phyloP scores from a whole-genome alignment of 2,113 vertebrate genomes.

The Hirundichthys speculiger region DNA sequence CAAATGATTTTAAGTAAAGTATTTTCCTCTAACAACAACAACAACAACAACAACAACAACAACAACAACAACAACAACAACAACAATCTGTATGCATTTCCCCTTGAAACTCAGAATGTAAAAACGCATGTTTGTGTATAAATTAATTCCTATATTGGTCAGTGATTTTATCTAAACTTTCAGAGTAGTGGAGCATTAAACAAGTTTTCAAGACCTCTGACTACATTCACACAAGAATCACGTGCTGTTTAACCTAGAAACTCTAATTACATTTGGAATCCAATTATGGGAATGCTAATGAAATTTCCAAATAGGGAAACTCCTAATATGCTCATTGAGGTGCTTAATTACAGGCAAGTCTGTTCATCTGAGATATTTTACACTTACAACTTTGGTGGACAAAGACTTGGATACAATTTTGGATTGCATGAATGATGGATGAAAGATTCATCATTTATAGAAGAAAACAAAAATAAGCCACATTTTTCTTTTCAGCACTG shows the following conservation, averaged over 20 bases:
- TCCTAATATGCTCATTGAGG: constrained; percentile 85
- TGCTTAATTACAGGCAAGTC: constrained; percentile 83
- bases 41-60: too few relatives aligned
- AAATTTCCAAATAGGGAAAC: constrained; percentile 85
- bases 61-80: neutral
- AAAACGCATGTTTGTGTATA: neutral
- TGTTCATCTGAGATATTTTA: constrained; percentile 78
- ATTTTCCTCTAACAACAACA: too few relatives aligned
- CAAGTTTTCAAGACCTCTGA: constrained; percentile 51
- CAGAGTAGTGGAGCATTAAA: constrained; percentile 34
- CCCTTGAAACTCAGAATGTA: too few relatives aligned
- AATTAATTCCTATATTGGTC: constrained; percentile 8
- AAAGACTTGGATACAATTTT: constrained; percentile 38
- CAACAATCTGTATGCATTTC: too few relatives aligned
- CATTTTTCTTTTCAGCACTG: too few relatives aligned
- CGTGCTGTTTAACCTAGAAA: constrained; percentile 76
- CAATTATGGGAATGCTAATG: constrained; percentile 84
- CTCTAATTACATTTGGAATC: constrained; percentile 84
- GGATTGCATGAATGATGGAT: too few relatives aligned
- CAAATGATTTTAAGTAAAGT: neutral
- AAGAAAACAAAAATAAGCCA: too few relatives aligned
- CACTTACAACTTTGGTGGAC: constrained; percentile 65
- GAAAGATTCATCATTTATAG: too few relatives aligned
- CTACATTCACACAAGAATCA: constrained; percentile 69
- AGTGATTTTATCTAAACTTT: constrained; percentile 35